Conservation (phyloP, 1,140 invertebrate genomes). For the Nomia melanderi region DNA sequence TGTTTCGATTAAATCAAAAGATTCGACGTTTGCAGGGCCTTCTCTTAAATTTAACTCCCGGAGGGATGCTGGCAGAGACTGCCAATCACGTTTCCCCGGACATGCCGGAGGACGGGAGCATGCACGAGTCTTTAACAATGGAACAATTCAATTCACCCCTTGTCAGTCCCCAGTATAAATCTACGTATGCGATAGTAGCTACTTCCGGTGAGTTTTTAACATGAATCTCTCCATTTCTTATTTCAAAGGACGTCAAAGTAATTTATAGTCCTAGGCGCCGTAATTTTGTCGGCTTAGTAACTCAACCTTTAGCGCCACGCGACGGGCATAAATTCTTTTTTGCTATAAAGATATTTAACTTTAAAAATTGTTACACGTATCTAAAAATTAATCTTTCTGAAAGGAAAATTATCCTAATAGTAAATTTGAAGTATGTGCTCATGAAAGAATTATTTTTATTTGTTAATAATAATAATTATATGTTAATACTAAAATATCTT, state of each 20-base stretch:
- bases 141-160: constrained; percentile 82
- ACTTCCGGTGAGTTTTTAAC: constrained; percentile 68
- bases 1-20: background rate
- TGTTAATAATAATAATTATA: no score
- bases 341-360: no score
- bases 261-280: background rate
- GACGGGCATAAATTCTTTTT: no score
- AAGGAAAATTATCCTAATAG: no score
- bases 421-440: no score
- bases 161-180: constrained; percentile 78
- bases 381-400: no score
- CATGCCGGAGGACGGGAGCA: constrained; percentile 72
- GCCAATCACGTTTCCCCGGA: constrained; percentile 78
- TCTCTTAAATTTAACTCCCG: constrained; percentile 83
- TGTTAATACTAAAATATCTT: no score
- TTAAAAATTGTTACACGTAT: no score
- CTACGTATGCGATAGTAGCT: constrained; percentile 78
- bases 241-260: background rate
- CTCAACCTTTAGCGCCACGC: no score
- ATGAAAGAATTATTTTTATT: no score
- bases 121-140: constrained; percentile 79
- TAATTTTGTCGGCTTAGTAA: no score
- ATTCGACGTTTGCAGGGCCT: constrained; percentile 79
- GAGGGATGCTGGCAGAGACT: constrained; percentile 77
- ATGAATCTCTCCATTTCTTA: background rate